A percentile compares a stretch with the other conserved stretches of the same genome.
phyloP scores from a whole-genome alignment of 2,888 invertebrate species.

The Crossocerus cetratus region DNA sequence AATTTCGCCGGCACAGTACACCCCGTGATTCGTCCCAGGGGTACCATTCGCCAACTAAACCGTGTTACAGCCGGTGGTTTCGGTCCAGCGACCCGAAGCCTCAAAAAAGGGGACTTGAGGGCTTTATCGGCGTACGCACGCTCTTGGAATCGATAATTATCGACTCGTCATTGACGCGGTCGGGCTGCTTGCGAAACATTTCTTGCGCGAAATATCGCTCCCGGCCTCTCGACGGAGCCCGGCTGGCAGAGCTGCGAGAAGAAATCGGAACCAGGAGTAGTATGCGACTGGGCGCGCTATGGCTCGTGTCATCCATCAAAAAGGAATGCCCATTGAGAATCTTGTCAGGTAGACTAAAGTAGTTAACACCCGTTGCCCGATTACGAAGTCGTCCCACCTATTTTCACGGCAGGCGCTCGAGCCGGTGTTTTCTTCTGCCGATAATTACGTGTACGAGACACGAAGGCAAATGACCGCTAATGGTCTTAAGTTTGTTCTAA shows the following conservation, averaged over 20 bases:
- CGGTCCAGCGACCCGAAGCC: conserved; percentile 11
- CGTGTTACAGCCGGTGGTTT: conserved; percentile 31
- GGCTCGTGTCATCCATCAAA: conserved; percentile 37
- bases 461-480: background rate
- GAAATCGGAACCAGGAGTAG: conserved; percentile 9
- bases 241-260: background rate
- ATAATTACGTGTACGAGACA: background rate
- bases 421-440: background rate
- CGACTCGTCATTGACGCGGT: conserved; percentile 6
- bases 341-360: conserved; percentile 34
- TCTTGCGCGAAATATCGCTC: conserved; percentile 28
- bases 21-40: conserved; percentile 51
- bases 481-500: background rate
- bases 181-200: conserved; percentile 18
- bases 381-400: conserved; percentile 18
- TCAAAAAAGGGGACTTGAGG: background rate
- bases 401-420: conserved; percentile 13
- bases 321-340: conserved; percentile 32
- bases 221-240: background rate
- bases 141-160: conserved; percentile 23
- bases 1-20: conserved; percentile 56
- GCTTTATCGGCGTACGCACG: background rate
- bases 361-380: conserved; percentile 26
- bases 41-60: conserved; percentile 45
- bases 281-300: background rate